Conservation (phyloP, 2,113 vertebrate species). For the Pogonocichla stellata region DNA sequence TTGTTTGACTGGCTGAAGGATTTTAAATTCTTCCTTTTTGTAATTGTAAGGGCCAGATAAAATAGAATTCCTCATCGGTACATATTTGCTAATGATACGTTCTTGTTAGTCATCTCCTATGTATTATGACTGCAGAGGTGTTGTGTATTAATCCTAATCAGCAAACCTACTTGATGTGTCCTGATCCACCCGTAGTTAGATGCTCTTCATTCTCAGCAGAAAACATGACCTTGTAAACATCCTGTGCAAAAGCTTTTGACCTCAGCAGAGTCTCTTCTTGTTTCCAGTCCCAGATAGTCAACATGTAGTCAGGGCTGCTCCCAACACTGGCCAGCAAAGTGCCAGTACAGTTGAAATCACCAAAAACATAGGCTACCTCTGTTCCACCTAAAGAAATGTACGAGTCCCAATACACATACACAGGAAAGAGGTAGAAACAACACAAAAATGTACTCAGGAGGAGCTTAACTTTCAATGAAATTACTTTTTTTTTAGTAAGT, state of each 20-base stretch:
- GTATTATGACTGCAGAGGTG: not conserved
- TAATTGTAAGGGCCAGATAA: not conserved
- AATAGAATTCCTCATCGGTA: not conserved
- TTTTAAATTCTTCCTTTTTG: not conserved
- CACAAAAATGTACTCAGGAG: not conserved
- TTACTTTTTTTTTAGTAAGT: not conserved
- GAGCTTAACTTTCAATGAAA: not conserved
- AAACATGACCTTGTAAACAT: conserved; percentile 89
- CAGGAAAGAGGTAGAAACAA: not conserved
- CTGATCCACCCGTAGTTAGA: conserved; percentile 85
- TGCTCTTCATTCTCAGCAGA: conserved; percentile 84
- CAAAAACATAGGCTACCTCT: conserved; percentile 76
- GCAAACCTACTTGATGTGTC: conserved; percentile 87
- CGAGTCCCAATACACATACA: not conserved
- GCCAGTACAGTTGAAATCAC: conserved; percentile 84
- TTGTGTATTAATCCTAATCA: not conserved
- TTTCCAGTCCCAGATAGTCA: conserved; percentile 94
- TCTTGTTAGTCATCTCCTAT: not conserved
- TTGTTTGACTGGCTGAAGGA: not conserved
- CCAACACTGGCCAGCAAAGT: conserved; percentile 87
- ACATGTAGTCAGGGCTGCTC: conserved; percentile 82
- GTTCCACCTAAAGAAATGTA: conserved; percentile 82
- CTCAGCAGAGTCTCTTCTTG: conserved; percentile 83
- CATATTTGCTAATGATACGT: not conserved
- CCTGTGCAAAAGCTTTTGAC: conserved; percentile 88